A percentile compares a stretch with the other conserved stretches of the same genome.
Evolutionary conservation across 2,113 vertebrate genomes (phyloP).

Genomic region (Trematomus loennbergii): DNA sequence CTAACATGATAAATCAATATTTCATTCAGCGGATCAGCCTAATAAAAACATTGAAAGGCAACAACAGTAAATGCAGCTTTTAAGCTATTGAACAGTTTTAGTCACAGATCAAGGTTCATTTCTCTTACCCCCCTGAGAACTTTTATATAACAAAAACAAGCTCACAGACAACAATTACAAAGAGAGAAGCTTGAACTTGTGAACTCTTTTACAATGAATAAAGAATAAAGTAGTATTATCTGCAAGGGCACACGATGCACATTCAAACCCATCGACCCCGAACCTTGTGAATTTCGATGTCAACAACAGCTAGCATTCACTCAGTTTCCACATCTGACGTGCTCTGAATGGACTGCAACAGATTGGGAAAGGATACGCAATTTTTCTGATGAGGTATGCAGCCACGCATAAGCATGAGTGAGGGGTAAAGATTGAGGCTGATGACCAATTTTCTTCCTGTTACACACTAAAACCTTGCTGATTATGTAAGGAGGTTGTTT

Average conservation of each 20-base stretch:
- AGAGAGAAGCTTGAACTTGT: too few species aligned
- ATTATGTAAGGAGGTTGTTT: constrained; percentile 17
- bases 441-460: constrained; percentile 24
- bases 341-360: constrained; percentile 12
- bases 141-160: too few species aligned
- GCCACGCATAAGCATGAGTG: background rate
- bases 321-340: constrained; percentile 12
- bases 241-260: background rate
- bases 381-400: constrained; percentile 25
- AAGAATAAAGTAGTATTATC: constrained; percentile 20
- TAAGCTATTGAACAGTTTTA: too few species aligned
- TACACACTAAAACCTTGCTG: constrained; percentile 9
- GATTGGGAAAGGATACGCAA: constrained; percentile 7
- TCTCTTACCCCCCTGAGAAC: too few species aligned
- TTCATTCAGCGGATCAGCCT: too few species aligned
- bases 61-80: too few species aligned
- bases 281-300: background rate
- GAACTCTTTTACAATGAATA: background rate
- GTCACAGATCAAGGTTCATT: too few species aligned
- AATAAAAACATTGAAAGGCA: too few species aligned
- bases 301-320: constrained; percentile 18
- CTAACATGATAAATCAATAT: too few species aligned
- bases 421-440: constrained; percentile 23
- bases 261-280: constrained; percentile 5
- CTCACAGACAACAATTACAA: too few species aligned